Evolutionary conservation across 92 coral and sea anemone genomes (phyloP), one percentile per base, ranked within the genome.

Genomic region (Desmophyllum pertusum): DNA sequence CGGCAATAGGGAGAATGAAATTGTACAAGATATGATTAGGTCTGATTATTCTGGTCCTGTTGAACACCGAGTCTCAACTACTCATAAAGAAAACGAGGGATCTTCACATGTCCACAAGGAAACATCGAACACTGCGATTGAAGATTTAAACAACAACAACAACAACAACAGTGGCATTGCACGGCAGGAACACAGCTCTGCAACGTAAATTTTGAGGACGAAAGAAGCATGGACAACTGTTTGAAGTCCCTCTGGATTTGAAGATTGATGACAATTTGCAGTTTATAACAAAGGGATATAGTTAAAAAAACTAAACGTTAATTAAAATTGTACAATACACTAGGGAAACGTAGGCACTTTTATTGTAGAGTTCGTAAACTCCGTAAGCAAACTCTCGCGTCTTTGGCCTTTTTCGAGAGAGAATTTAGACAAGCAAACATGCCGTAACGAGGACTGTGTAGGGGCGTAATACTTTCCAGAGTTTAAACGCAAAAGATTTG

Each of bases 101-200:
- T n/a, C 25, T 57, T 57, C 65, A 55, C 18, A 36, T 19, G 50
- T 2, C 40, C 35, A 10, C 11, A 30, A 73, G 39, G n/a, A 25
- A 45, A 29, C 59, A 46, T 11, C 31, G 4, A 46, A 25, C 45
- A 30, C 77, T 42, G 13, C 55, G 13, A 45, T 11, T 19, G 52
- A 50, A 35, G 68, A 77, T 59, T 55, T 55, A 13, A 75, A 51
- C 70, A 36, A 57, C 51, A 71, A 8, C 55, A 29, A 40, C 50
- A 21, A 17, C 33, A n/a, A 38, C 29, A 55, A 23, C 41, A n/a
- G 62, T 21, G 66, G 18, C 30, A 55, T 36, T 19, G 19, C 42
- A 52, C 45, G 5, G 35, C 40, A 35, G 13, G 25, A 21, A 52
- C 2, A 33, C n/a, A 73, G 42, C 61, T 30, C 5, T 21, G 23